Evolutionary conservation across 2,113 vertebrate species (phyloP).

Genomic region (Tonatia bakeri): DNA sequence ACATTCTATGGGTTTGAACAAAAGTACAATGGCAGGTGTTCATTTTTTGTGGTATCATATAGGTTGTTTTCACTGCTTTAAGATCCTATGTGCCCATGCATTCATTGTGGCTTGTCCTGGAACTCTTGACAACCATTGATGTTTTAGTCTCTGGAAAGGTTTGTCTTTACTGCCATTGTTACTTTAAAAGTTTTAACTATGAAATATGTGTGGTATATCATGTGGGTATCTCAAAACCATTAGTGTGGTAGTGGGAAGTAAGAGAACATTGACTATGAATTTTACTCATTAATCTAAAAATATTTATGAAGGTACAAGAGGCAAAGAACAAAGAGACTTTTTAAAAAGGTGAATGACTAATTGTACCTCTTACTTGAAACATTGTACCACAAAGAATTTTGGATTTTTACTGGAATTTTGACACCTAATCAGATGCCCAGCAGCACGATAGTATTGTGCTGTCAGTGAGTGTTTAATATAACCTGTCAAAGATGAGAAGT

Average conservation of each 20-base stretch:
- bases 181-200: background rate
- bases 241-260: background rate
- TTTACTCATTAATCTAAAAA: background rate
- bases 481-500: slow-evolving; percentile 20
- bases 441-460: background rate
- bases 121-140: background rate
- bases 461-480: background rate
- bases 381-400: background rate
- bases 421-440: background rate
- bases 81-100: background rate
- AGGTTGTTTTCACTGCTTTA: background rate
- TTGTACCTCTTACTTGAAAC: background rate
- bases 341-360: background rate
- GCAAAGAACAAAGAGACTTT: background rate
- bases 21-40: background rate
- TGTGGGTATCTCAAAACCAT: background rate
- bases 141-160: background rate
- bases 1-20: background rate
- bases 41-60: background rate
- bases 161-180: background rate
- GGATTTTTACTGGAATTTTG: background rate
- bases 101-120: background rate
- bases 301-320: background rate
- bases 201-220: background rate
- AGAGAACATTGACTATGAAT: background rate